phyloP scores from a whole-genome alignment of 2,797 vertebrate genomes.

The Vultur gryphus region DNA sequence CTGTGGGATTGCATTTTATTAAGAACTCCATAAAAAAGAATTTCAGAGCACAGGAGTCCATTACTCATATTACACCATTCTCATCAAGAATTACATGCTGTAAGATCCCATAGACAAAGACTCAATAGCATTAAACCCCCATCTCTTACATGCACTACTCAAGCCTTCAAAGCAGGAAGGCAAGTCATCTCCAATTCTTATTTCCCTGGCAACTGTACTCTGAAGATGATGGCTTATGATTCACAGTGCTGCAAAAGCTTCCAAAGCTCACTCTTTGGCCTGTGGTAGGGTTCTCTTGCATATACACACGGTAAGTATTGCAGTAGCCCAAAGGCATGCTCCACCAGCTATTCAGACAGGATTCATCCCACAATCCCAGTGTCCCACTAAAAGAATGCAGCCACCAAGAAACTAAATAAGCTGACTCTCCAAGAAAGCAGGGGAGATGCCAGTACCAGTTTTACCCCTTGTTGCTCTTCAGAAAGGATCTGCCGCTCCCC shows the following conservation, averaged over 20 bases:
- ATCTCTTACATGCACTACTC: background rate
- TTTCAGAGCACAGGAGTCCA: background rate
- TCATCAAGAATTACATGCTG: background rate
- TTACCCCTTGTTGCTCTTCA: background rate
- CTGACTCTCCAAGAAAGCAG: background rate
- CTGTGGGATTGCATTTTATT: background rate
- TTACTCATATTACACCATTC: background rate
- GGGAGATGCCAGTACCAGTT: background rate
- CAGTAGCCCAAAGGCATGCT: background rate
- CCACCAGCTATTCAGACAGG: background rate
- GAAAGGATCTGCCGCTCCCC: background rate
- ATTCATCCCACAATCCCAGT: background rate
- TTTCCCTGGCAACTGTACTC: background rate
- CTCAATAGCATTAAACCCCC: background rate
- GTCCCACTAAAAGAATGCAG: background rate
- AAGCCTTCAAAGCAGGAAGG: background rate
- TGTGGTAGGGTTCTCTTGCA: background rate
- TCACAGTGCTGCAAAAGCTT: background rate
- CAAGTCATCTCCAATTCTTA: background rate
- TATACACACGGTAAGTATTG: background rate
- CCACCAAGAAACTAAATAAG: background rate
- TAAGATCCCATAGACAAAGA: background rate
- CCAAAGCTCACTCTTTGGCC: background rate
- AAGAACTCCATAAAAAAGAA: background rate
- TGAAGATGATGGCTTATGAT: background rate